phyloP scores from a whole-genome alignment of 2,888 invertebrate species.

The Drosophila kuntzei region DNA sequence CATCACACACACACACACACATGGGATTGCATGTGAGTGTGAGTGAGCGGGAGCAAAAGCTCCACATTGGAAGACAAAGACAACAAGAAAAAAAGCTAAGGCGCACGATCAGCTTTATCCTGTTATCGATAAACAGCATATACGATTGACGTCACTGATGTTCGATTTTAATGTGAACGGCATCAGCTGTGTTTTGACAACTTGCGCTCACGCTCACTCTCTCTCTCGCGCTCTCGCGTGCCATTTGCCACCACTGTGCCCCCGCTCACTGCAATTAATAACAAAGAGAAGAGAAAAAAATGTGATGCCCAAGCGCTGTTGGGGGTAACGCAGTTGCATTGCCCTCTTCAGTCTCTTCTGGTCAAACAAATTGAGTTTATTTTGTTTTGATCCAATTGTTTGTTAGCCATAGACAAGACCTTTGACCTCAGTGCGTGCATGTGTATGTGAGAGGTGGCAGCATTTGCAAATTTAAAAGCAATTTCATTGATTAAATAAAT shows the following conservation, averaged over 20 bases:
- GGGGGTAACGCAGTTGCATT: constrained; percentile 20
- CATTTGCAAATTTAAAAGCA: constrained; percentile 35
- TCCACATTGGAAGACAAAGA: constrained; percentile 20
- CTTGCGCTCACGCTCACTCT: constrained; percentile 1
- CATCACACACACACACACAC: constrained; percentile 15
- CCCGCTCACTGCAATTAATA: constrained; percentile 32
- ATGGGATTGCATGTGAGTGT: not conserved
- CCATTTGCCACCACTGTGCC: constrained; percentile 26
- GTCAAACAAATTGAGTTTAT: constrained; percentile 20
- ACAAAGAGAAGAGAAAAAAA: constrained; percentile 7
- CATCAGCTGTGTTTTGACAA: constrained; percentile 35
- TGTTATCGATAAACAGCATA: constrained; percentile 38
- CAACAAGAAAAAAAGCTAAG: constrained; percentile 11
- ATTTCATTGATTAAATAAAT: constrained; percentile 53
- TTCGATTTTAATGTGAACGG: not conserved
- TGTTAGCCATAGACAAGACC: constrained; percentile 55
- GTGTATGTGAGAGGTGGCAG: not conserved
- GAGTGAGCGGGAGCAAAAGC: constrained; percentile 11
- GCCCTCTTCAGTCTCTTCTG: constrained; percentile 9
- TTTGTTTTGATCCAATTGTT: constrained; percentile 19
- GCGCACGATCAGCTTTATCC: constrained; percentile 38
- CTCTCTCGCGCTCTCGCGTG: constrained; percentile 18
- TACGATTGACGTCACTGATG: constrained; percentile 29
- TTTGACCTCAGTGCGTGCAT: constrained; percentile 63
- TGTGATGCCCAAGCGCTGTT: constrained; percentile 4